Base-by-base conservation (phyloP, 2,113 vertebrate genomes). In the Callospermophilus lateralis region DNA sequence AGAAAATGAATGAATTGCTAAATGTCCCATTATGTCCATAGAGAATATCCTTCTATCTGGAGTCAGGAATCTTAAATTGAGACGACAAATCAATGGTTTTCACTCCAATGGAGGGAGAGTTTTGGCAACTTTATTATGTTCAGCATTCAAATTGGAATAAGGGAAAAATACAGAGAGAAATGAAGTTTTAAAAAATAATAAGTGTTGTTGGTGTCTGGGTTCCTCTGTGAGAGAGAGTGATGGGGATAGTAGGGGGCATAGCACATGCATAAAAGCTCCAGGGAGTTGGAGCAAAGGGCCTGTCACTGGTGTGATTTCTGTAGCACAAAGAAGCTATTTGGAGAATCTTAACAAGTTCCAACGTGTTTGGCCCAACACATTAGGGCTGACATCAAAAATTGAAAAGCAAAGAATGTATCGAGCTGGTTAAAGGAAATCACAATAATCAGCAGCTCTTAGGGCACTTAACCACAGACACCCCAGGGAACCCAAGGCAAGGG, bases 1-100 rank as follows among this genome's bases (percentile, higher is more conserved):
- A 98, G 99, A 98, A 99, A 99, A 98, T 98, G 98, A 99, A 99
- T 98, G 98, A 98, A 98, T 97, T 99, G 98, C 97, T 99, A 99
- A 99, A 99, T 99, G 98, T 99, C 98, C 98, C 98, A 99, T 99
- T 99, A 98, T 15, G 0, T 99, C 98, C 98, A 97, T 89, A 90
- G 98, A 99, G 98, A 99, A 98, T 99, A 98, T 97, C 85, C 97
- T 96, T 98, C 94, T 95, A 98, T 98, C 98, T 98, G 97, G 98
- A 99, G 97, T 98, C 96, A 96, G 92, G 96, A 98, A 97, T 98
- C 98, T 98, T 98, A 98, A 98, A 99, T 85, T 98, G 98, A 98
- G 98, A 98, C 0, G 0, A 98, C 97, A 99, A 98, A 99, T 98
- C 97, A 99, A 98, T 97, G 97, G 97, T 98, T 99, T 99, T 98